These are phyloP conservation scores for Drosophila aff. DNA, from an alignment of 1,140 invertebrate species.

Conservation along the genomic window DNA sequence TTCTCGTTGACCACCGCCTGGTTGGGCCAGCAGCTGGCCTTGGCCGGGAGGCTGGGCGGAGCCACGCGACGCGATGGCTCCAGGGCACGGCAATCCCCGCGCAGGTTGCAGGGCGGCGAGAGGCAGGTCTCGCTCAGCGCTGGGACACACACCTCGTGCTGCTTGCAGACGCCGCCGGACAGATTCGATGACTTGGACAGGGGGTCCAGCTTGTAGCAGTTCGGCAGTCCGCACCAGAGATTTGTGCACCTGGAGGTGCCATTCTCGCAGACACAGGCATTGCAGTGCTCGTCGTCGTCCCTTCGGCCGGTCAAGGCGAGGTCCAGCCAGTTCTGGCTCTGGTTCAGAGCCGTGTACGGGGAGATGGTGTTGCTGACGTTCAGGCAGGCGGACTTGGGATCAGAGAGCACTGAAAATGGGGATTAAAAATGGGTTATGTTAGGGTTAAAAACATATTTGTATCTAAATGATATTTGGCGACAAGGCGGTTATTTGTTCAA, in stretches of 20 bases:
- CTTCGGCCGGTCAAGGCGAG: slow-evolving; percentile 81
- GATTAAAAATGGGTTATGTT: background rate
- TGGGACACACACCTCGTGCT: slow-evolving; percentile 89
- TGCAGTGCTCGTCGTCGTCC: slow-evolving; percentile 91
- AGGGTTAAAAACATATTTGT: background rate
- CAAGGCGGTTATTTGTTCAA: background rate
- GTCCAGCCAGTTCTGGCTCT: slow-evolving; percentile 69
- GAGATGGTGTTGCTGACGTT: slow-evolving; percentile 74
- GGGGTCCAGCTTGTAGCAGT: slow-evolving; percentile 88
- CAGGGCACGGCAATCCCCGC: slow-evolving; percentile 92
- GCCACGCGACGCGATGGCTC: slow-evolving; percentile 90
- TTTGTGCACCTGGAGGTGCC: slow-evolving; percentile 92
- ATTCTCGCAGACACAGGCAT: slow-evolving; percentile 91
- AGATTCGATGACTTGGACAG: slow-evolving; percentile 85
- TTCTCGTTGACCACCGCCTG: slow-evolving; percentile 88
- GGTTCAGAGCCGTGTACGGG: slow-evolving; percentile 75
- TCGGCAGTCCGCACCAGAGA: slow-evolving; percentile 93
- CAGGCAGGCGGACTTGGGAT: slow-evolving; percentile 78
- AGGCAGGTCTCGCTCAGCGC: slow-evolving; percentile 91
- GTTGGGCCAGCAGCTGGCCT: slow-evolving; percentile 92
- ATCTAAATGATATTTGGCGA: background rate
- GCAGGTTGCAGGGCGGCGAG: slow-evolving; percentile 90
- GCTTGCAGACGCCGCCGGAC: slow-evolving; percentile 82
- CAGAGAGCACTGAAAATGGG: slow-evolving; percentile 71
- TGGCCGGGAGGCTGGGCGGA: slow-evolving; percentile 90